These are phyloP conservation scores for Phenganax marumi DNA, from an alignment of 92 coral and sea anemone species.

Conservation along the genomic window DNA sequence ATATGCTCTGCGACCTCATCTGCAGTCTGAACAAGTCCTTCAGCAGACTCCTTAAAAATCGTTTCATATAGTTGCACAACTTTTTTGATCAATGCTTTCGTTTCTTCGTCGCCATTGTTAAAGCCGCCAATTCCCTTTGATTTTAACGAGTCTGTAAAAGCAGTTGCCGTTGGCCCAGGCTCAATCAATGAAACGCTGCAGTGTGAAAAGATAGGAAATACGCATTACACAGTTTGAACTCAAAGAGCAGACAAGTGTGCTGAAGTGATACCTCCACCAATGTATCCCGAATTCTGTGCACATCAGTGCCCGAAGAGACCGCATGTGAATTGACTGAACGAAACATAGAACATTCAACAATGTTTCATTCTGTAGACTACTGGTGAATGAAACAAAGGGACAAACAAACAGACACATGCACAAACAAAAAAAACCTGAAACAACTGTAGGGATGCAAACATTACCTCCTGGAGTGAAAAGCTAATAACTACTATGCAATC, in stretches of 20 bases:
- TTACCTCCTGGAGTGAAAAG: background rate
- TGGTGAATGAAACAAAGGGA: too few species aligned
- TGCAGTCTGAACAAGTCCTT: constrained; percentile 61
- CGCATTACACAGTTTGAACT: background rate
- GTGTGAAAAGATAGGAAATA: background rate
- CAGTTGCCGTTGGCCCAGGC: constrained; percentile 85
- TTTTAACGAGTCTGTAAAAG: constrained; percentile 39
- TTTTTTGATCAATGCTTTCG: constrained; percentile 71
- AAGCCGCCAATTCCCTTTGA: constrained; percentile 13
- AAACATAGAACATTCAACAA: too few species aligned
- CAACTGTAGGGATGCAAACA: background rate
- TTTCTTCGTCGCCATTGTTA: constrained; percentile 71
- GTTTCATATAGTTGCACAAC: constrained; percentile 53
- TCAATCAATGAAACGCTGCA: constrained; percentile 80
- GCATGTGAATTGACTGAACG: too few species aligned
- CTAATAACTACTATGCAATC: background rate
- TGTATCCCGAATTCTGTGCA: too few species aligned
- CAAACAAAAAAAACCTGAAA: background rate
- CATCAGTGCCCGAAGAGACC: too few species aligned
- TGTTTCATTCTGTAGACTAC: too few species aligned
- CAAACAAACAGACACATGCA: background rate
- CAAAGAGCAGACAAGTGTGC: background rate
- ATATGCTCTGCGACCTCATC: constrained; percentile 83
- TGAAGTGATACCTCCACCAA: background rate
- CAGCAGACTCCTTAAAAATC: constrained; percentile 45